phyloP scores from a whole-genome alignment of 2,888 invertebrate species.

The Meliscaeva auricollis region DNA sequence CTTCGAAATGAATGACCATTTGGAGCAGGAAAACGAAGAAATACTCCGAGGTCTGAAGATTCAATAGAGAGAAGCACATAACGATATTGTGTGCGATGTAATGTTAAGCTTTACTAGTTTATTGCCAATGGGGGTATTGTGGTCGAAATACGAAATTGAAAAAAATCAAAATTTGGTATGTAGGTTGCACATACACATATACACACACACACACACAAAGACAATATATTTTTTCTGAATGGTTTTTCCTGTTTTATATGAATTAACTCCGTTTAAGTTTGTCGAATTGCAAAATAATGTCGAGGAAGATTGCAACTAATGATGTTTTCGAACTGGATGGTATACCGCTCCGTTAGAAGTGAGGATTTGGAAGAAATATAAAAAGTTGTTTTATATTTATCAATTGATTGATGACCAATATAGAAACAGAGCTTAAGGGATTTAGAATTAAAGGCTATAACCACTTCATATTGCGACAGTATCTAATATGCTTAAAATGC shows the following conservation, averaged over 20 bases:
- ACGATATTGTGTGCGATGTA: conserved; percentile 1
- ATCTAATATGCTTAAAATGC: too few relatives aligned
- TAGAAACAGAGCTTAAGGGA: too few relatives aligned
- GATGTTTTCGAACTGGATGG: background rate
- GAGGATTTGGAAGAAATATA: background rate
- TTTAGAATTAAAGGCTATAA: too few relatives aligned
- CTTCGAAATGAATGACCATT: conserved; percentile 46
- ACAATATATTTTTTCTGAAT: background rate
- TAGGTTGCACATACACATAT: background rate
- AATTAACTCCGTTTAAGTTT: background rate
- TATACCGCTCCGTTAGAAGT: too few relatives aligned
- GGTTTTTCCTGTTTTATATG: background rate
- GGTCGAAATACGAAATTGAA: conserved; percentile 4
- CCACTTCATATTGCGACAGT: too few relatives aligned
- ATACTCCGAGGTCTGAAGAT: background rate
- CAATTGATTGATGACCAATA: background rate
- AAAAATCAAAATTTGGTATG: conserved; percentile 14
- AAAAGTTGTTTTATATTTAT: background rate
- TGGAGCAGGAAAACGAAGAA: conserved; percentile 20
- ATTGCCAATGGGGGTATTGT: conserved; percentile 3
- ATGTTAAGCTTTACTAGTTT: conserved; percentile 19
- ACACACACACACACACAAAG: background rate
- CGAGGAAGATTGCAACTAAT: conserved; percentile 22
- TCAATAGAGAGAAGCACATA: background rate
- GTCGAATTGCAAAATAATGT: background rate